These are phyloP conservation scores for Chaetura pelagica DNA, from an alignment of 2,113 vertebrate genomes.

Conservation along the genomic window DNA sequence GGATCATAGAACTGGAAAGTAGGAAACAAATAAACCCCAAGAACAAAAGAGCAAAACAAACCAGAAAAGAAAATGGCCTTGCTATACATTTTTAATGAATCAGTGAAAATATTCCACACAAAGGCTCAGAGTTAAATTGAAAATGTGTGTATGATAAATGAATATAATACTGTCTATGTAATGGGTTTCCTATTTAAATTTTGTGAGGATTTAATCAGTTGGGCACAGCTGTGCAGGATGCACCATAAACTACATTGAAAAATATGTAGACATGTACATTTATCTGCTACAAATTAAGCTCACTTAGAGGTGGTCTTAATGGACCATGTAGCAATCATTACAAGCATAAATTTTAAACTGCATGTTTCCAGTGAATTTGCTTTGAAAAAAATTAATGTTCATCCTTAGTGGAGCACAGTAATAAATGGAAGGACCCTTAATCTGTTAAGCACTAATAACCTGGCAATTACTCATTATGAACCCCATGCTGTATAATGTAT, in stretches of 20 bases:
- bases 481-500: constrained; percentile 67
- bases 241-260: constrained; percentile 84
- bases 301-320: constrained; percentile 88
- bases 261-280: constrained; percentile 87
- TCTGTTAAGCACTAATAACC: constrained; percentile 83
- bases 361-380: constrained; percentile 82
- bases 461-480: constrained; percentile 79
- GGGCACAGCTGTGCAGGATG: constrained; percentile 84
- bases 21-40: neutral
- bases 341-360: constrained; percentile 84
- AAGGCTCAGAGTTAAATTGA: constrained; percentile 71
- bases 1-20: neutral
- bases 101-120: neutral
- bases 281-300: constrained; percentile 89
- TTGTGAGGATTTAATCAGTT: constrained; percentile 86
- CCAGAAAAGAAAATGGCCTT: constrained; percentile 18
- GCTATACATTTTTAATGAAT: constrained; percentile 70
- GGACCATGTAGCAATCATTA: constrained; percentile 86
- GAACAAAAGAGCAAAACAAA: constrained; percentile 45
- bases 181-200: constrained; percentile 90
- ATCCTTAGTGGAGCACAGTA: constrained; percentile 75
- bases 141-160: constrained; percentile 80
- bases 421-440: constrained; percentile 84
- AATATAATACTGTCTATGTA: constrained; percentile 83
- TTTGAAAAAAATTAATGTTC: constrained; percentile 80